Evolutionary conservation across 2,888 invertebrate species (phyloP), one percentile per base, ranked within the genome.

Genomic region (Ditylenchus weischeri): DNA sequence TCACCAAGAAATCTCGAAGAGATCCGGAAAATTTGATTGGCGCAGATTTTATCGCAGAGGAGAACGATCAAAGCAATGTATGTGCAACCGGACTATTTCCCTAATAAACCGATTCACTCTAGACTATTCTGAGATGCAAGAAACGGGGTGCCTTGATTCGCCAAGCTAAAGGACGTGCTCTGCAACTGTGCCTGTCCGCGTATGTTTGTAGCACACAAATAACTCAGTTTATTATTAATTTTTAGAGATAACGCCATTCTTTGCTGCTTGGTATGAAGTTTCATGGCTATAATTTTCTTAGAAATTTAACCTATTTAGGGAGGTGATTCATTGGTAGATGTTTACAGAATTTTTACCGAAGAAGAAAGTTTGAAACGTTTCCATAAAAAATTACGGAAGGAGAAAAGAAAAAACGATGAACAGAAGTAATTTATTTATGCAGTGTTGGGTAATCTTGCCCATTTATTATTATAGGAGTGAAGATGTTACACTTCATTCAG

Each of bases 141-240:
- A 90, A 90, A 85, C 87, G 89, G 64, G 94, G 94, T 0, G 88
- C 89, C 0, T 87, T 95, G 57, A 86, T 91, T 71, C 88, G 93
- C 63, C 88, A 88, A 43, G 90, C 91, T 0, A 88, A 87, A 75
- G 92, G 92, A 5, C 87, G 92, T 76, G 89, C 93, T 0, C 88
- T 90, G 0, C 89, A 89, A 29, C 86, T 94, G 78, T 86, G 87
- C 19, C 87, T 88, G 0, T 92, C 94, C 2, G 11, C 43, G 43
- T 43, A 43, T 13, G 43, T 2, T 43, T 43, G 1, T 43, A n/a
- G n/a, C n/a, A n/a, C n/a, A n/a, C n/a, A n/a, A n/a, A n/a, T n/a
- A n/a, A n/a, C n/a, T n/a, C n/a, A n/a, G n/a, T 43, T 43, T 43
- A 8, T 43, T 8, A 29, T 29, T n/a, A n/a, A 15, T 13, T 43